Percentiles rank a stretch among this genome's conserved stretches.
These are phyloP conservation scores for Taxidea taxus DNA, from an alignment of 2,113 vertebrate genomes.

Conservation along the genomic window DNA sequence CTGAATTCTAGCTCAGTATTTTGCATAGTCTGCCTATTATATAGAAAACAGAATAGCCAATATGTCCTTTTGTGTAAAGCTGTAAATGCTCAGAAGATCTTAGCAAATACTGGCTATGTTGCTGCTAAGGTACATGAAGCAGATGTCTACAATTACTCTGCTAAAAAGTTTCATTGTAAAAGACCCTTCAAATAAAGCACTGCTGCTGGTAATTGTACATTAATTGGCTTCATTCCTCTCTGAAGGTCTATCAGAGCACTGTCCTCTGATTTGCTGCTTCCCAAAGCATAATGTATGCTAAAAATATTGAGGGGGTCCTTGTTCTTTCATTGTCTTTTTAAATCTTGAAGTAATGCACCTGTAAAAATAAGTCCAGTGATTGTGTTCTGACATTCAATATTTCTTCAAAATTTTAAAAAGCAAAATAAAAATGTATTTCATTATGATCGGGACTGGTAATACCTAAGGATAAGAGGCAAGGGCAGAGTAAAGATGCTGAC, in stretches of 20 bases:
- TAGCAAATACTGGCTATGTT: conserved; percentile 54
- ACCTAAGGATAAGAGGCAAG: not conserved
- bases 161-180: conserved; percentile 67
- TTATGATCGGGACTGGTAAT: not conserved
- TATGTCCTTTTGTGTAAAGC: conserved; percentile 68
- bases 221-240: conserved; percentile 54
- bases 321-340: conserved; percentile 19
- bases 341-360: not conserved
- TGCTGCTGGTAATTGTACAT: conserved; percentile 28
- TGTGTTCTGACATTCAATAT: not conserved
- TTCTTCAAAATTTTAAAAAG: not conserved
- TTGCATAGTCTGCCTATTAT: conserved; percentile 69
- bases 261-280: conserved; percentile 15
- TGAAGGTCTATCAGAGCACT: not conserved
- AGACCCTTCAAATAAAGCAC: conserved; percentile 62
- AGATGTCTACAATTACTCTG: conserved; percentile 64
- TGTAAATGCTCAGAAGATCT: conserved; percentile 61
- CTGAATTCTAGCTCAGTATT: conserved; percentile 67
- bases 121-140: conserved; percentile 48
- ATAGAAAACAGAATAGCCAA: conserved; percentile 68
- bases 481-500: not conserved
- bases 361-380: not conserved
- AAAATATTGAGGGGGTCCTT: not conserved
- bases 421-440: conserved; percentile 43
- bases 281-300: conserved; percentile 22